Base-by-base conservation (phyloP, 2,113 vertebrate genomes). In the Apistogramma diplotaenia region DNA sequence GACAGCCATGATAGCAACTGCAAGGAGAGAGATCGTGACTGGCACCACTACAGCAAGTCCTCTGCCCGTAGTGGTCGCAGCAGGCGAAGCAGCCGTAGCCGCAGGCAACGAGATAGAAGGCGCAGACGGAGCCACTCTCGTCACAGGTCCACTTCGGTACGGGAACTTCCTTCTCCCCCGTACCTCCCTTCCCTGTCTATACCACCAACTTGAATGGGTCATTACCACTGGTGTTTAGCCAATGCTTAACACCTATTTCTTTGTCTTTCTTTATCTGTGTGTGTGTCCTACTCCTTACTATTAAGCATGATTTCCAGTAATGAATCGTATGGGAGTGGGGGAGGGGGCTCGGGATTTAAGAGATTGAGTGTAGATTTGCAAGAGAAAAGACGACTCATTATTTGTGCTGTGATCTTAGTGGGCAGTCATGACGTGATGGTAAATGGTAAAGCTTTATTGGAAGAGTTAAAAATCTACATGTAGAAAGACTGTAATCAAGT, bases 41-140 rank as follows among this genome's bases (percentile, higher is more conserved):
- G 96, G 93, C 95, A 97, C 89, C 97, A 98, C 92, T 97, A 97
- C 95, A 99, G 97, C 96, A 98, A 98, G 93, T 99, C 97, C 31
- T 98, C 98, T 18, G 96, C 96, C 27, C 96, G 85, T 43, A 87
- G 86, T 37, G 94, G 95, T 53, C 97, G 95, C 91, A 98, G 97
- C 96, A 96, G 96, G 87, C 96, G 95, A 91, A 96, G 94, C 93
- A 93, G 91, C 56, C 96, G 87, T 94, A 94, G 93, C 51, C 96
- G 90, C 94, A 94, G 93, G 89, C 83, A 87, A 9, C 95, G 94
- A 90, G 96, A 93, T 91, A 95, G 95, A 94, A 94, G 95, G 84
- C 96, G 79, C 89, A 96, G 95, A 81, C 96, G 89, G 62, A 94
- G 92, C 87, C 94, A 87, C 87, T 95, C 96, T 90, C 96, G 92